Evolutionary conservation across 2,113 vertebrate genomes (phyloP), one percentile per base, ranked within the genome.

Genomic region (Osmerus mordax): DNA sequence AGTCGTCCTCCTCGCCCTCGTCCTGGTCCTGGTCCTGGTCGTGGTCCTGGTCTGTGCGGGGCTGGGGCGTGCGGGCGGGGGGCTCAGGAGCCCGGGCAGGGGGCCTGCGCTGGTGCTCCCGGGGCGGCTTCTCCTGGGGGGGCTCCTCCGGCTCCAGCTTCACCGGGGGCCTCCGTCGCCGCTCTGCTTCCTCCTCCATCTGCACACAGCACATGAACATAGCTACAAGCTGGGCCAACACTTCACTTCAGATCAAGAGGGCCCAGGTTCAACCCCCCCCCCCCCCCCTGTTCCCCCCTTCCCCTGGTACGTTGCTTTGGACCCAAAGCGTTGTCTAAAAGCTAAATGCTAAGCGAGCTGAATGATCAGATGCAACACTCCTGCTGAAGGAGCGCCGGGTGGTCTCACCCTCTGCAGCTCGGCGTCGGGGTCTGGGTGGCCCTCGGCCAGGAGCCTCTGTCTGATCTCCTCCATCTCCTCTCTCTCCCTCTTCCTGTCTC

Each of bases 131-230:
- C 55, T 93, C 89, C 69, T 94, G 94, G 79, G 89, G 93, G 54
- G 94, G 92, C 2, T 95, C 94, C 69, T 95, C 96, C 41, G 94
- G 93, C 67, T 93, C 92, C 3, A 95, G 95, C 78, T 98, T 99
- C 76, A 96, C 92, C 54, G 97, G 96, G 18, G 95, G 95, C 71
- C 97, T 95, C 65, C 95, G 92, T 65, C 94, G 93, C 59, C 96
- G 92, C 82, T 98, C 96, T 36, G 96, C 97, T 73, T 99, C 97
- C 86, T 98, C 96, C 81, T 99, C 97, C 95, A 99, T 96, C 97
- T 99, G 63, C 60, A 87, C 15, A 6, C 11, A 78, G 2, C 19
- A 71, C 58, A 52, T 3, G 3, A 13, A 63, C 23, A 63, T 29
- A 60, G 3, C 8, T 47, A 47, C 41, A 47, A 47, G 41, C 9